phyloP scores from a whole-genome alignment of 2,797 vertebrate genomes.

The Pyrocephalus nanus region DNA sequence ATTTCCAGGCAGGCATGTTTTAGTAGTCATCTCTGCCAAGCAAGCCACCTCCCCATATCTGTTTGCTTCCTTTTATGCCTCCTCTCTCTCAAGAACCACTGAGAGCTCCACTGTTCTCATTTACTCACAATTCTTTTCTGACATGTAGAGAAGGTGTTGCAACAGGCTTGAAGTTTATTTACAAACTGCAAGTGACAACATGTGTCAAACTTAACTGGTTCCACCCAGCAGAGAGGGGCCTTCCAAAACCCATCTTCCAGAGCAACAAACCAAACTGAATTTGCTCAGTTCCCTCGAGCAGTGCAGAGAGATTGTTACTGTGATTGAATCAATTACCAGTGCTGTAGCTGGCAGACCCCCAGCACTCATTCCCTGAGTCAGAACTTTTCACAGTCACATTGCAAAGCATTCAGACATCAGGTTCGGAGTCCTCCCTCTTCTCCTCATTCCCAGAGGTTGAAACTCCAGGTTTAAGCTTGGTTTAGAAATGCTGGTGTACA shows the following conservation, averaged over 20 bases:
- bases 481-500: not conserved
- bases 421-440: not conserved
- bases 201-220: not conserved
- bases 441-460: not conserved
- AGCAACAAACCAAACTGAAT: not conserved
- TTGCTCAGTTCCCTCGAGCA: not conserved
- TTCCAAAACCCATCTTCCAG: not conserved
- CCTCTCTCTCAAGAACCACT: not conserved
- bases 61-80: not conserved
- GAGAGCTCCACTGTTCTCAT: not conserved
- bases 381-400: not conserved
- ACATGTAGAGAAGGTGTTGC: not conserved
- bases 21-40: not conserved
- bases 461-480: not conserved
- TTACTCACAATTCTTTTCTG: not conserved
- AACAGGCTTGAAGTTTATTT: not conserved
- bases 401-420: not conserved
- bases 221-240: not conserved
- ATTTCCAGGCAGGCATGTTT: not conserved
- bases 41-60: not conserved
- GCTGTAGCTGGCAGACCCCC: not conserved
- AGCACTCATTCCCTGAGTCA: not conserved
- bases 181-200: not conserved
- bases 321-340: not conserved
- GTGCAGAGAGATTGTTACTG: not conserved